These are phyloP conservation scores for Napeogenes sylphis DNA, from an alignment of 2,888 invertebrate species.

Conservation along the genomic window DNA sequence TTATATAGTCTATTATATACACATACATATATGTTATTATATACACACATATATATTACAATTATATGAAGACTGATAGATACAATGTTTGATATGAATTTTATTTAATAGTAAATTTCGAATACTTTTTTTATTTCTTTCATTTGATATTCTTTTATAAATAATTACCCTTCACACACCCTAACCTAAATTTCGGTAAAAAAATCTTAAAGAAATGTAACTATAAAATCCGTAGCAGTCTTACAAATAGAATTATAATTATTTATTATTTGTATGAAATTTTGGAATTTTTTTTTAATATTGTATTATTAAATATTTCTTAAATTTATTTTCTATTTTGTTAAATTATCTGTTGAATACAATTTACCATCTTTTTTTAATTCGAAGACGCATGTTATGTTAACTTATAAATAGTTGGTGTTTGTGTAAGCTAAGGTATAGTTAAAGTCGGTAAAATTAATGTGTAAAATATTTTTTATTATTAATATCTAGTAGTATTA, in stretches of 20 bases:
- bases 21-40: too few species aligned
- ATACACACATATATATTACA: conserved; percentile 9
- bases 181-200: too few species aligned
- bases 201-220: too few species aligned
- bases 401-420: conserved; percentile 26
- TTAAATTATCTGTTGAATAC: conserved; percentile 3
- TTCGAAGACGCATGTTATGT: conserved; percentile 29
- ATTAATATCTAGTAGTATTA: conserved; percentile 29
- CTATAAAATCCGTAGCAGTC: neutral
- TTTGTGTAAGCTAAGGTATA: conserved; percentile 23
- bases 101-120: conserved; percentile 18
- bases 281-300: neutral
- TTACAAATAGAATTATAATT: neutral
- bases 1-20: conserved; percentile 14
- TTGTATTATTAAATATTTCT: neutral
- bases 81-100: conserved; percentile 23
- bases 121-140: conserved; percentile 21
- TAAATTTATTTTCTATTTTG: conserved; percentile 4
- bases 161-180: neutral
- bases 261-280: neutral
- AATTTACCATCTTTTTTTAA: conserved; percentile 17
- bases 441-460: conserved; percentile 27
- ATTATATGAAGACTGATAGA: conserved; percentile 24
- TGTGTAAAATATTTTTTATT: conserved; percentile 30
- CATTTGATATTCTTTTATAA: conserved; percentile 20